Conservation (phyloP, 1,140 invertebrate species). For the Neomicropteryx cornuta region DNA sequence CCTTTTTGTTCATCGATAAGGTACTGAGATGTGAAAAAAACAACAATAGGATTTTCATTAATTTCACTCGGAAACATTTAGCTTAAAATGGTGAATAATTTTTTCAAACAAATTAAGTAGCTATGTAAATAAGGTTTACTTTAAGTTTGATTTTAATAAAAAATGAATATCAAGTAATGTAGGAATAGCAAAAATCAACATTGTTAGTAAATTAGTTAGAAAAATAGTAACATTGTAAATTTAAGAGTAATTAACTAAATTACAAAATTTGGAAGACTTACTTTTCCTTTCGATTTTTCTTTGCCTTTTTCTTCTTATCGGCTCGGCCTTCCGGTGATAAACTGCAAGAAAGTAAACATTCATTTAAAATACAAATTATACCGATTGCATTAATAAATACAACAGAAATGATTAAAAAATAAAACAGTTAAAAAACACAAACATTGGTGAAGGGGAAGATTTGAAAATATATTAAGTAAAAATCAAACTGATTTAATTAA, state of each 20-base stretch:
- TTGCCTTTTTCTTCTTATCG: constrained; percentile 56
- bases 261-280: constrained; percentile 26
- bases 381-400: neutral
- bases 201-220: constrained; percentile 10
- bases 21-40: constrained; percentile 19
- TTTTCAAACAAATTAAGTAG: no score
- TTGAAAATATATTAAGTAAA: no score
- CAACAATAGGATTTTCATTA: constrained; percentile 17
- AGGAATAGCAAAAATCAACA: no score
- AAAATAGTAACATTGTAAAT: constrained; percentile 1
- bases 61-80: no score
- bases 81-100: no score
- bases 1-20: constrained; percentile 18
- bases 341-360: constrained; percentile 28
- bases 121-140: neutral
- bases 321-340: constrained; percentile 50
- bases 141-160: neutral
- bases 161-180: no score
- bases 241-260: no score
- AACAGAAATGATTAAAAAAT: neutral
- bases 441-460: constrained; percentile 15
- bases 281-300: constrained; percentile 58
- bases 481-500: no score
- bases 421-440: constrained; percentile 6
- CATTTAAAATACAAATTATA: neutral